phyloP scores from a whole-genome alignment of 2,113 vertebrate genomes.

The Hemicordylus capensis region DNA sequence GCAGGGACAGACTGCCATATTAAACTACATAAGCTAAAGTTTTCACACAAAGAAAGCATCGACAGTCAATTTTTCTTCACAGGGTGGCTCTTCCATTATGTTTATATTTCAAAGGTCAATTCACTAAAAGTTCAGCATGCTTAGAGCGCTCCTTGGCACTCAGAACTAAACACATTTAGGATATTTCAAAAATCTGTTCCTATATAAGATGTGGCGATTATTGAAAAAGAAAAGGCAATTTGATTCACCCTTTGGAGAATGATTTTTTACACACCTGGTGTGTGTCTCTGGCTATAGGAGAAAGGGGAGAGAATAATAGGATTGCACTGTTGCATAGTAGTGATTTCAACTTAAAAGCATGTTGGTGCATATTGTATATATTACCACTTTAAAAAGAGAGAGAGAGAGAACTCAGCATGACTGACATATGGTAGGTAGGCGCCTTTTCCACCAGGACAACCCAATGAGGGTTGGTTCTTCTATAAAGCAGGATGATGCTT shows the following conservation, averaged over 20 bases:
- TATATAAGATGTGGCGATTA: background rate
- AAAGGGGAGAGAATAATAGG: background rate
- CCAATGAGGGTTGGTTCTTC: no score
- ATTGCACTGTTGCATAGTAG: background rate
- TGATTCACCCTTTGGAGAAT: background rate
- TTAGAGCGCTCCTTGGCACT: slow-evolving; percentile 12
- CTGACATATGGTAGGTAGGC: no score
- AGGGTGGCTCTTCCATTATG: background rate
- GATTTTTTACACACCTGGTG: background rate
- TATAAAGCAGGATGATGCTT: no score
- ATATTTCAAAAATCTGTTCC: background rate
- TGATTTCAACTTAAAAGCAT: background rate
- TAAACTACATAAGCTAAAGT: slow-evolving; percentile 6
- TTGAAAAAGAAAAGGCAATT: background rate
- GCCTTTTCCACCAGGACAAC: no score
- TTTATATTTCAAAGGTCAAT: slow-evolving; percentile 27
- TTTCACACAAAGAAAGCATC: slow-evolving; percentile 13
- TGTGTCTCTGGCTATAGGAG: background rate
- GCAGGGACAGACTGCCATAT: background rate
- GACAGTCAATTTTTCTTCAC: background rate
- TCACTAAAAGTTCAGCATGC: background rate
- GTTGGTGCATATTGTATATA: background rate
- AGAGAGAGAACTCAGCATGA: no score
- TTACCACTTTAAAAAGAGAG: no score
- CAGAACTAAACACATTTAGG: background rate